A percentile compares a stretch with the other conserved stretches of the same genome.
Evolutionary conservation across 1,140 invertebrate genomes (phyloP).

Genomic region (Drosophila orosa): DNA sequence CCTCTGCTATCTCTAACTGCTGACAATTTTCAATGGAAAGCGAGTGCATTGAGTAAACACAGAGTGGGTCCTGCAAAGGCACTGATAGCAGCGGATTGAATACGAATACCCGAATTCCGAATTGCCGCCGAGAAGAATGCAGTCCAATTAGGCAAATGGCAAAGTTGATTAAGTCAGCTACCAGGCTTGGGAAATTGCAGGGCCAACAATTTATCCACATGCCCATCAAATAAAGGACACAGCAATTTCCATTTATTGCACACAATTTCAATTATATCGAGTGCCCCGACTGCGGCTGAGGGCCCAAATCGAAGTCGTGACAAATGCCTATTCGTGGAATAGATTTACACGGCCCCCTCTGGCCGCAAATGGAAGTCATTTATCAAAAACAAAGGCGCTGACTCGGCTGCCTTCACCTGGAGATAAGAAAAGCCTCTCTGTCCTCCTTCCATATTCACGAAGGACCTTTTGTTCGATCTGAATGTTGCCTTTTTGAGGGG

Average conservation of each 20-base stretch:
- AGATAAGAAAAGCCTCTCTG: slow-evolving; percentile 44
- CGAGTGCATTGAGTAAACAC: slow-evolving; percentile 14
- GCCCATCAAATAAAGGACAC: slow-evolving; percentile 44
- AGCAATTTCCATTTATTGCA: slow-evolving; percentile 55
- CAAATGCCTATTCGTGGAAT: slow-evolving; percentile 56
- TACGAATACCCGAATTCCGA: slow-evolving; percentile 11
- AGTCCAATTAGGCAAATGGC: slow-evolving; percentile 50
- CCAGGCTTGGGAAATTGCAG: slow-evolving; percentile 25
- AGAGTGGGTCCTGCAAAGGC: slow-evolving; percentile 11
- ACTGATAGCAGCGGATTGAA: slow-evolving; percentile 17
- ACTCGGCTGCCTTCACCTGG: slow-evolving; percentile 60
- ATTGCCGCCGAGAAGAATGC: slow-evolving; percentile 32
- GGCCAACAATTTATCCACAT: slow-evolving; percentile 15
- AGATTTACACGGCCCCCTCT: slow-evolving; percentile 62
- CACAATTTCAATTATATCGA: slow-evolving; percentile 68
- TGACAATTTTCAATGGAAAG: slow-evolving; percentile 2
- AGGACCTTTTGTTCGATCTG: slow-evolving; percentile 45
- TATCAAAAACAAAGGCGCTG: slow-evolving; percentile 76
- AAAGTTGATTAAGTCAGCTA: slow-evolving; percentile 44
- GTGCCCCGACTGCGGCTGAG: slow-evolving; percentile 31
- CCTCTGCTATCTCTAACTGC: background rate
- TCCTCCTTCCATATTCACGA: background rate
- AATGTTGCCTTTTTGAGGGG: slow-evolving; percentile 52
- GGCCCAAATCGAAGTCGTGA: slow-evolving; percentile 53
- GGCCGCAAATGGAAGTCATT: slow-evolving; percentile 64